These are phyloP conservation scores for Ophonus ardosiacus DNA, from an alignment of 2,888 invertebrate species.

Conservation along the genomic window DNA sequence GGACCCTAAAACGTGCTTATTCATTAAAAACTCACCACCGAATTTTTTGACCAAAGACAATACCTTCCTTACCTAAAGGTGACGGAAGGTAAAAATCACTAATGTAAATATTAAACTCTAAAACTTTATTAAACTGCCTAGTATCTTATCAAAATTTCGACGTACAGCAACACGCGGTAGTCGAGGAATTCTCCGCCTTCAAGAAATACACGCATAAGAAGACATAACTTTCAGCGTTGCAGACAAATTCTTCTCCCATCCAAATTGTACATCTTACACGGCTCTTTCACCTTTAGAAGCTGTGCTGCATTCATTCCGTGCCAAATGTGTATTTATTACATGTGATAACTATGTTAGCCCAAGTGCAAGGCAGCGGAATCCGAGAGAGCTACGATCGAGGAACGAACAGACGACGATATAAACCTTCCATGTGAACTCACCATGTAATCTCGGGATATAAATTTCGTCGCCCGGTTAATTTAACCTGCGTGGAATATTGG, in stretches of 20 bases:
- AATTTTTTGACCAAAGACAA: too few relatives aligned
- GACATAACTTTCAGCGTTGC: too few relatives aligned
- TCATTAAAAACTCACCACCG: too few relatives aligned
- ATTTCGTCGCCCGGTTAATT: slow-evolving; percentile 52
- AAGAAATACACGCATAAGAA: too few relatives aligned
- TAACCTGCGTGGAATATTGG: slow-evolving; percentile 29
- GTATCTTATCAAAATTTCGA: too few relatives aligned
- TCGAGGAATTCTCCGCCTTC: too few relatives aligned
- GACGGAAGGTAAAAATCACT: too few relatives aligned
- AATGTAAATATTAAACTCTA: too few relatives aligned
- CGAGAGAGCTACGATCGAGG: slow-evolving; percentile 33
- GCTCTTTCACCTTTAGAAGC: slow-evolving; percentile 7
- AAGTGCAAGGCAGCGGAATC: slow-evolving; percentile 32
- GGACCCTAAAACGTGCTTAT: too few relatives aligned
- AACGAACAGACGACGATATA: slow-evolving; percentile 35
- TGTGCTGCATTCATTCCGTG: slow-evolving; percentile 20
- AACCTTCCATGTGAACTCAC: slow-evolving; percentile 58
- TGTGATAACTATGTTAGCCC: slow-evolving; percentile 54
- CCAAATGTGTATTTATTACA: slow-evolving; percentile 56
- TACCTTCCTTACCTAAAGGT: too few relatives aligned
- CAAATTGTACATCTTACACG: neutral
- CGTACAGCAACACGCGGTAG: too few relatives aligned
- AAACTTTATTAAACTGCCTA: too few relatives aligned
- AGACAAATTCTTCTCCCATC: neutral
- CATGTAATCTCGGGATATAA: slow-evolving; percentile 60